Base-by-base conservation (phyloP, 2,113 vertebrate species). In the Aramus guarauna region DNA sequence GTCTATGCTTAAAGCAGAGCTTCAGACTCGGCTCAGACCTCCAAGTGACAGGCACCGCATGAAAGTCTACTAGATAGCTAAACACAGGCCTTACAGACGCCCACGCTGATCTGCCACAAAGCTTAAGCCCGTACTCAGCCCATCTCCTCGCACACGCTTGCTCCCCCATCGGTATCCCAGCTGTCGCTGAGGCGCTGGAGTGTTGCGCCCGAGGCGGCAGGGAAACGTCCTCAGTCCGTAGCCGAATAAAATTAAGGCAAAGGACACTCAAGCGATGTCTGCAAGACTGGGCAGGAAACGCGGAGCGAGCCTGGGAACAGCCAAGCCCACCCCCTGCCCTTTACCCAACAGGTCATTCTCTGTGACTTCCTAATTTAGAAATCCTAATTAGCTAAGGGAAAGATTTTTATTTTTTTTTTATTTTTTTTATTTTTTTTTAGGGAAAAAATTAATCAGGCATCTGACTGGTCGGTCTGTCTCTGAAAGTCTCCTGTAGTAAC, bases 221-320 rank as follows among this genome's bases (percentile, higher is more conserved):
- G 76, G 68, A 89, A 86, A 72, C 0, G 21, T 56, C 52, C 77
- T 36, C 23, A 26, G 39, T 21, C 47, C 72, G 19, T 2, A 39
- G 85, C 68, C 67, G 62, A 56, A 50, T 9, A 23, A 85, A 96
- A 95, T 15, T 26, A 89, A 95, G 86, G 95, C 86, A 92, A 92
- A 95, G 92, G 88, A 94, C 90, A 50, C 71, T 43, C 48, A 15
- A 85, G 50, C 1, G 20, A 53, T 73, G 67, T 19, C 77, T 82
- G 55, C 0, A 3, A 50, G 55, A 7, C 45, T 5, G 30, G 53
- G 39, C 77, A 97, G 92, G 94, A 95, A 97, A 52, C 80, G n/a
- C 1, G 0, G 60, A 74, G 53, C 27, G 11, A 85, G 90, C n/a
- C 69, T 0, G 8, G 63, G 75, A 94, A 81, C 30, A 36, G 90